Evolutionary conservation across 1,140 invertebrate species (phyloP).

Genomic region (Dendrolimus kikuchii): DNA sequence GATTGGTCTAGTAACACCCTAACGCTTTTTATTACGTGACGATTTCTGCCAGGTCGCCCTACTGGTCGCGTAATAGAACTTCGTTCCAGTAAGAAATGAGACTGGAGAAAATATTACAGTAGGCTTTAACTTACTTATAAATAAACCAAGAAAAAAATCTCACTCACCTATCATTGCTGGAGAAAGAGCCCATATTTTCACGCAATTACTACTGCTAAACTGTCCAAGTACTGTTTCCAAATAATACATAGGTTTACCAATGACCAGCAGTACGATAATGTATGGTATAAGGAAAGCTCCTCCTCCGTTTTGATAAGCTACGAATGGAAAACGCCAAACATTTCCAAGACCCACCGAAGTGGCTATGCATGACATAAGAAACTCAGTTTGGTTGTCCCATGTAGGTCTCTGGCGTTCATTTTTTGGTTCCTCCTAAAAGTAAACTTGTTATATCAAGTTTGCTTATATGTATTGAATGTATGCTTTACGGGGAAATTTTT

Average conservation of each 20-base stretch:
- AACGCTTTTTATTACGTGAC: too few relatives aligned
- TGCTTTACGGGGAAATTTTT: too few relatives aligned
- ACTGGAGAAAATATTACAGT: too few relatives aligned
- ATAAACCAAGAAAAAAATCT: not conserved
- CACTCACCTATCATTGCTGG: slow-evolving; percentile 77
- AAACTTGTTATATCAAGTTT: too few relatives aligned
- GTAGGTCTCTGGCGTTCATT: slow-evolving; percentile 65
- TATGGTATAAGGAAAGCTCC: slow-evolving; percentile 90
- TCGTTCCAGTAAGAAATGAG: too few relatives aligned
- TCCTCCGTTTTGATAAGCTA: slow-evolving; percentile 88
- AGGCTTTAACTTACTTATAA: too few relatives aligned
- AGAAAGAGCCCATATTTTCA: slow-evolving; percentile 76
- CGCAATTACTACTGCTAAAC: slow-evolving; percentile 81
- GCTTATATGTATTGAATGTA: too few relatives aligned
- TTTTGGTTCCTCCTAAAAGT: slow-evolving; percentile 4
- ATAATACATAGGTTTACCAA: slow-evolving; percentile 92
- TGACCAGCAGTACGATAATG: slow-evolving; percentile 84
- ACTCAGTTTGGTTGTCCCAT: slow-evolving; percentile 90
- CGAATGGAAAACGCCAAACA: slow-evolving; percentile 91
- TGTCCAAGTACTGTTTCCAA: slow-evolving; percentile 89
- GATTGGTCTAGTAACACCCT: too few relatives aligned
- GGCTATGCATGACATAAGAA: slow-evolving; percentile 90
- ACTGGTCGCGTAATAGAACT: too few relatives aligned
- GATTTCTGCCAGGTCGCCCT: too few relatives aligned
- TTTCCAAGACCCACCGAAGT: slow-evolving; percentile 92